Conservation (phyloP, 2,888 invertebrate species). For the Bombylius major region DNA sequence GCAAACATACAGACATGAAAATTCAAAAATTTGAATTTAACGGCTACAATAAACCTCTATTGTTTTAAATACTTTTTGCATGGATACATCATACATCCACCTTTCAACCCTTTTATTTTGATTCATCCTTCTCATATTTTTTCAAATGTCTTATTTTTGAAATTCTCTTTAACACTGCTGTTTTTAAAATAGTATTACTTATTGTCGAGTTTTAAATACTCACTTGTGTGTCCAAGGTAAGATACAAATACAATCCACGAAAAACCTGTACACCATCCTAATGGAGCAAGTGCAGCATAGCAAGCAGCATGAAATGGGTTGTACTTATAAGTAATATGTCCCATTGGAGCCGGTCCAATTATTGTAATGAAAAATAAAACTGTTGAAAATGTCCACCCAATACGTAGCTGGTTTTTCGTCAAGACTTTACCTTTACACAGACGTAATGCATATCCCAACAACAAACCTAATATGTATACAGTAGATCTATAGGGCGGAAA, state of each 20-base stretch:
- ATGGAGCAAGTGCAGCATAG: constrained; percentile 57
- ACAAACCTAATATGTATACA: constrained; percentile 55
- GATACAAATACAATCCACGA: constrained; percentile 54
- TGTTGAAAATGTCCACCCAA: constrained; percentile 44
- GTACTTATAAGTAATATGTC: constrained; percentile 46
- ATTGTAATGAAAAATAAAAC: constrained; percentile 42
- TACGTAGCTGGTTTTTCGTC: constrained; percentile 32
- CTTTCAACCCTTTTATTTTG: too few relatives aligned
- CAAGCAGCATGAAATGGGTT: constrained; percentile 50
- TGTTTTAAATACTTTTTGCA: too few relatives aligned
- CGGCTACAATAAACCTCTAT: too few relatives aligned
- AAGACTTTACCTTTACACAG: constrained; percentile 37
- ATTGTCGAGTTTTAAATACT: constrained; percentile 6
- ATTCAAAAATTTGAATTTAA: too few relatives aligned
- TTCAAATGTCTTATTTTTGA: too few relatives aligned
- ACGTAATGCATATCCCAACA: constrained; percentile 46
- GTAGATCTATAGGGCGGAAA: constrained; percentile 52
- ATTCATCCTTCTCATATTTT: too few relatives aligned
- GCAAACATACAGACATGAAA: too few relatives aligned
- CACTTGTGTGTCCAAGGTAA: constrained; percentile 48
- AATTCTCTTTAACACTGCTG: too few relatives aligned
- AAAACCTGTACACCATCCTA: constrained; percentile 53
- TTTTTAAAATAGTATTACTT: too few relatives aligned
- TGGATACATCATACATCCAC: too few relatives aligned
- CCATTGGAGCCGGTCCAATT: constrained; percentile 51